Percentiles rank a stretch among this genome's conserved stretches.
Conservation (phyloP, 1,140 invertebrate genomes). For the Conus betulinus region DNA sequence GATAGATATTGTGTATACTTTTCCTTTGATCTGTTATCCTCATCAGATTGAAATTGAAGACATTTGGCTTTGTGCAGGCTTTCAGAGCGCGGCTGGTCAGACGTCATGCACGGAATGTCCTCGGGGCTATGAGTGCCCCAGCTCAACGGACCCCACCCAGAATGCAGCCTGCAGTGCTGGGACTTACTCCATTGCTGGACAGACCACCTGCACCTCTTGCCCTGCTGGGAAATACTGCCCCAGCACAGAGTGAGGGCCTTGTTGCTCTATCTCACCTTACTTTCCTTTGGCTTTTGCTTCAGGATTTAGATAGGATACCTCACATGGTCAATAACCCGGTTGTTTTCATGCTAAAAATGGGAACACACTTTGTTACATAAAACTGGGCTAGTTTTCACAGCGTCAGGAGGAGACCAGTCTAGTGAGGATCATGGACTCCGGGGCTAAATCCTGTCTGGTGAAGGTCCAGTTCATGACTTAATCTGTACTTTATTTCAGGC, state of each 20-base stretch:
- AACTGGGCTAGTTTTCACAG: too few relatives aligned
- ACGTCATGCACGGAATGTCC: conserved; percentile 61
- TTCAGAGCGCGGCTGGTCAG: conserved; percentile 54
- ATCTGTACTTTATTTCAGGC: too few relatives aligned
- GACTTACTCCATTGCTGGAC: conserved; percentile 55
- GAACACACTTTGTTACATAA: too few relatives aligned
- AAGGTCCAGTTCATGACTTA: too few relatives aligned
- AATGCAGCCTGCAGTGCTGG: conserved; percentile 59
- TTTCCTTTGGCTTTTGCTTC: background rate
- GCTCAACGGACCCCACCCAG: conserved; percentile 47
- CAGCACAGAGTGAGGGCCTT: conserved; percentile 47
- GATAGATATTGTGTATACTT: too few relatives aligned
- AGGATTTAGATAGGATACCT: background rate
- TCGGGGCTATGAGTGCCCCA: conserved; percentile 61
- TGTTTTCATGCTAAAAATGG: too few relatives aligned
- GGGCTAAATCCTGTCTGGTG: too few relatives aligned
- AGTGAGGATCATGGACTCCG: too few relatives aligned
- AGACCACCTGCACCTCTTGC: conserved; percentile 57
- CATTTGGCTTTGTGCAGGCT: conserved; percentile 33
- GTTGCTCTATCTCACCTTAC: background rate
- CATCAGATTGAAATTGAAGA: background rate
- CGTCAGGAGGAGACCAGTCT: too few relatives aligned
- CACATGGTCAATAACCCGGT: too few relatives aligned
- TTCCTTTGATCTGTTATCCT: too few relatives aligned
- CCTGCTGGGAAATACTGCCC: conserved; percentile 59